Evolutionary conservation across 2,888 invertebrate species (phyloP).

Genomic region (Pristionchus maxplancki): DNA sequence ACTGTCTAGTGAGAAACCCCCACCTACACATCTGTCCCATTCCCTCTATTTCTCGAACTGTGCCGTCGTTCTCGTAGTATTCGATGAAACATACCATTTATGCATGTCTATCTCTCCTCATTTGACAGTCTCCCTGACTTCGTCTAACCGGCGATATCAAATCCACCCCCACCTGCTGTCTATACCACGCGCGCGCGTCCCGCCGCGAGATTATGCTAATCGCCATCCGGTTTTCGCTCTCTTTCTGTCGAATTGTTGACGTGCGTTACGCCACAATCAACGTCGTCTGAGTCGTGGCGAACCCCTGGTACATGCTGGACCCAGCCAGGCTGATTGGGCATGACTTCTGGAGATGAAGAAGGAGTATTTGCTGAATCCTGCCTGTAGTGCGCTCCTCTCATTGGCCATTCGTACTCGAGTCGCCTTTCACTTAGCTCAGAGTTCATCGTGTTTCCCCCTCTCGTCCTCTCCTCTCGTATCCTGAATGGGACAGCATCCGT

Average conservation of each 20-base stretch:
- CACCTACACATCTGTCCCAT: no score
- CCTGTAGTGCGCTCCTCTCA: neutral
- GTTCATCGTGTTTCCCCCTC: neutral
- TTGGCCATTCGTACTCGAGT: neutral
- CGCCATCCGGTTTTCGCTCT: neutral
- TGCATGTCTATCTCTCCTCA: neutral
- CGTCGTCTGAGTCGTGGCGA: neutral
- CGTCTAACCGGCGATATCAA: neutral
- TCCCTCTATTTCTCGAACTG: no score
- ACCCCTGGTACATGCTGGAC: neutral
- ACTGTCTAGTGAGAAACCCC: neutral
- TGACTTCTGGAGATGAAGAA: neutral
- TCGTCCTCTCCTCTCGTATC: neutral
- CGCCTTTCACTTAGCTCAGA: neutral
- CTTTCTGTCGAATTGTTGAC: conserved; percentile 7
- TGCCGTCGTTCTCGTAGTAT: no score
- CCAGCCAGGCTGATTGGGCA: neutral
- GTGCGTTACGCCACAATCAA: neutral
- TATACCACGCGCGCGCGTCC: neutral
- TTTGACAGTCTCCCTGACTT: neutral
- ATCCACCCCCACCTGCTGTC: neutral
- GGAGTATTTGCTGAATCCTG: neutral
- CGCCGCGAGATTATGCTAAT: conserved; percentile 10
- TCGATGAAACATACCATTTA: no score
- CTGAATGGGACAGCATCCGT: neutral